Evolutionary conservation across 2,888 invertebrate genomes (phyloP).

Genomic region (Andrena praecox): DNA sequence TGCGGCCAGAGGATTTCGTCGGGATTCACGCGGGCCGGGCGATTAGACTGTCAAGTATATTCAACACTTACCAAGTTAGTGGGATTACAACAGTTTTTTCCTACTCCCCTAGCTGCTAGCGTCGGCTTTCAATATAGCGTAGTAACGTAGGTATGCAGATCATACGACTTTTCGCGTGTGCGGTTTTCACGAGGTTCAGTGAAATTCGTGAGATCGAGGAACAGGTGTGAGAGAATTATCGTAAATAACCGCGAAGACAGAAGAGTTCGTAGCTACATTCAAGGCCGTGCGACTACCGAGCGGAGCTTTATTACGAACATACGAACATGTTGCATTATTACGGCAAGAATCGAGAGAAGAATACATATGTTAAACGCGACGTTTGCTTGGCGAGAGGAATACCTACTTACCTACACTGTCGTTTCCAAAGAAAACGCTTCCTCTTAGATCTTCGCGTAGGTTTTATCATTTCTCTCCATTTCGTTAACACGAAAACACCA

Average conservation of each 20-base stretch:
- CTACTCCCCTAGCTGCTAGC: not conserved
- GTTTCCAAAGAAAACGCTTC: conserved; percentile 19
- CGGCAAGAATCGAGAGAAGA: conserved; percentile 54
- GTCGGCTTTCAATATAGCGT: not conserved
- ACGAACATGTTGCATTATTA: conserved; percentile 62
- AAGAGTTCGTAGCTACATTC: conserved; percentile 53
- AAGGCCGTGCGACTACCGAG: conserved; percentile 63
- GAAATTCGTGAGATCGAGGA: not conserved
- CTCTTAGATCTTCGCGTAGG: not conserved
- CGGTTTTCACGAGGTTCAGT: not conserved
- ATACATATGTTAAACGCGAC: conserved; percentile 53
- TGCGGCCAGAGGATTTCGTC: conserved; percentile 19
- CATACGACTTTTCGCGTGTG: not conserved
- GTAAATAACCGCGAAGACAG: conserved; percentile 24
- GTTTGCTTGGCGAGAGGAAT: conserved; percentile 23
- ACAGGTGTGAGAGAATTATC: conserved; percentile 45
- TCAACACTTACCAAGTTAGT: not conserved
- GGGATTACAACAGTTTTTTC: conserved; percentile 6
- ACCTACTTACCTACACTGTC: conserved; percentile 5
- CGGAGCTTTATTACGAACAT: conserved; percentile 65
- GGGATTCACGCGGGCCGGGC: not conserved
- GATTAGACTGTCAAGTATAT: conserved; percentile 27
- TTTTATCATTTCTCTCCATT: not conserved
- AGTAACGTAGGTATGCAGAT: not conserved
- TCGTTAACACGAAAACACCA: not conserved